These are phyloP conservation scores for Tetrao urogallus DNA, from an alignment of 2,113 vertebrate species.

Conservation along the genomic window DNA sequence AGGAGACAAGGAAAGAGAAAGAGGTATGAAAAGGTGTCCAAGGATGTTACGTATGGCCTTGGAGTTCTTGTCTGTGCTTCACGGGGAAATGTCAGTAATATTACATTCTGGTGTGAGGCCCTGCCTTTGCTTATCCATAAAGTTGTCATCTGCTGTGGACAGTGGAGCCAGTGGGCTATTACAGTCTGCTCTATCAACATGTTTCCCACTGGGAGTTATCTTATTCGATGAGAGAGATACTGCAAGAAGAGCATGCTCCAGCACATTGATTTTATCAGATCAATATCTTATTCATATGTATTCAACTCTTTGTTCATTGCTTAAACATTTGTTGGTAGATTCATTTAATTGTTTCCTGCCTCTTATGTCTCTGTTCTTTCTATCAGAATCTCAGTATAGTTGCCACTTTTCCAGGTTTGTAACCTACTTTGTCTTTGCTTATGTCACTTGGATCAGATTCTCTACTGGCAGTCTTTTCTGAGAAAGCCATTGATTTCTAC, in stretches of 20 bases:
- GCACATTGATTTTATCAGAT: neutral
- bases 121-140: neutral
- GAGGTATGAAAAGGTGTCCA: accelerated
- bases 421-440: neutral
- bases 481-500: neutral
- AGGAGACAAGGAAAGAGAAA: neutral
- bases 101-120: neutral
- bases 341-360: neutral
- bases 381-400: neutral
- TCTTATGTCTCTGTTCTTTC: neutral
- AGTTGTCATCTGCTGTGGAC: neutral
- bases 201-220: neutral
- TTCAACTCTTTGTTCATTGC: neutral
- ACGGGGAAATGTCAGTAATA: neutral
- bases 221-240: neutral
- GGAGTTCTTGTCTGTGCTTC: neutral
- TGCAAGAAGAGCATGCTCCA: neutral
- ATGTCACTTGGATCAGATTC: neutral
- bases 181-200: neutral
- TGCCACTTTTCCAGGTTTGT: neutral
- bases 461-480: neutral
- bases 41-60: neutral
- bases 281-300: neutral
- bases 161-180: neutral
- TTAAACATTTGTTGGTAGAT: neutral